Base-by-base conservation (phyloP, 2,888 invertebrate species). In the Dexiosoma caninum region DNA sequence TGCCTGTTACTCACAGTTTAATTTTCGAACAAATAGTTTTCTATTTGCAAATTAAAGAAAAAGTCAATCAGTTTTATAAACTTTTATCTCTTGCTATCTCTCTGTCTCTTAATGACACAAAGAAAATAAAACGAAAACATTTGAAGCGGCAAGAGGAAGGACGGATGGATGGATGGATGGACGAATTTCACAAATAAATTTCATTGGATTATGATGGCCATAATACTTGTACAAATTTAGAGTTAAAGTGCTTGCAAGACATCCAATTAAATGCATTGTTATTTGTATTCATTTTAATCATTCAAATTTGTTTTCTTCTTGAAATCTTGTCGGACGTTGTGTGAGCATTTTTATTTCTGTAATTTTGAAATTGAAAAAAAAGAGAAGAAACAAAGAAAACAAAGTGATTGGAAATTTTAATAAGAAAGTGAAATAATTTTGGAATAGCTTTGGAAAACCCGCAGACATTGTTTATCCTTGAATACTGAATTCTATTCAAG, bases 21-120 rank as follows among this genome's bases (percentile, higher is more conserved):
- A 4, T 53, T 67, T 12, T 42, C n/a, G 5, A 67, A 32, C 40
- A 67, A 67, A 67, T 30, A n/a, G 19, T 67, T 53, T 53, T 30
- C 40, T 53, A n/a, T 32, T 67, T 67, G 40, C 66, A 67, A 53
- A 42, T 53, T 67, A 53, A 19, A 42, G 40, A 67, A 67, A 40
- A 53, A 53, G 40, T 67, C 66, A 67, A 67, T 30, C 16, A 49
- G 53, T 30, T 40, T 53, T 19, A 19, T 19, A 30, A 62, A 21
- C 21, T 21, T 64, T 64, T 32, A 40, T 16, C 27, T 23, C 2
- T 32, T 64, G 14, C 35, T 42, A n/a, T 53, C 42, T 16, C 27
- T 23, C 2, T 32, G 46, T 19, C 35, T 42, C n/a, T 53, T 53
- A 30, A 53, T 9, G n/a, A 14, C 2, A 49, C 19, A 44, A 27